A percentile compares a stretch with the other conserved stretches of the same genome.
Conservation (phyloP, 2,888 invertebrate genomes). For the Hipparchia semele region DNA sequence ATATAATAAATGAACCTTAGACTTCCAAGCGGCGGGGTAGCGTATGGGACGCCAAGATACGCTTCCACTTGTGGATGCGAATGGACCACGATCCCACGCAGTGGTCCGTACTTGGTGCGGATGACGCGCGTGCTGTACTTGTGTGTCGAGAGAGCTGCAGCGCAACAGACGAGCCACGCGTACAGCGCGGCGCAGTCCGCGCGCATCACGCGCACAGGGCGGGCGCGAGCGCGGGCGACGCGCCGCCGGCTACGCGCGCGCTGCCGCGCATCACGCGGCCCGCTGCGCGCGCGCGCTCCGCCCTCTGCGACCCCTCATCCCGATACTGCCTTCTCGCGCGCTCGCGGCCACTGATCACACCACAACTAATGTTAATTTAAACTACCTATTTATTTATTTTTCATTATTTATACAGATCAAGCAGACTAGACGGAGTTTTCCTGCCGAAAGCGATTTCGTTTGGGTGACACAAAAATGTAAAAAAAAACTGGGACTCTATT, state of each 20-base stretch:
- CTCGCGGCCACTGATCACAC: slow-evolving; percentile 60
- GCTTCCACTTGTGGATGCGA: slow-evolving; percentile 93
- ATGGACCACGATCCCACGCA: slow-evolving; percentile 93
- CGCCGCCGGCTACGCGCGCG: slow-evolving; percentile 59
- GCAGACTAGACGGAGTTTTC: too few relatives aligned
- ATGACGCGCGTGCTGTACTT: slow-evolving; percentile 93
- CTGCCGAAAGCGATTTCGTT: too few relatives aligned
- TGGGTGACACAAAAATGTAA: too few relatives aligned
- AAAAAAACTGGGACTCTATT: too few relatives aligned
- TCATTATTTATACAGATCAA: too few relatives aligned
- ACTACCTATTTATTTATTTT: neutral
- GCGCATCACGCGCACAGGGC: slow-evolving; percentile 76
- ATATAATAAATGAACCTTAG: slow-evolving; percentile 83
- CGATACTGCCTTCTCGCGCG: slow-evolving; percentile 61
- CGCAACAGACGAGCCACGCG: slow-evolving; percentile 83
- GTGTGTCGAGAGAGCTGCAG: slow-evolving; percentile 84
- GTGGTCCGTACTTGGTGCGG: slow-evolving; percentile 94
- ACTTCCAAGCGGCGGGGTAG: slow-evolving; percentile 94
- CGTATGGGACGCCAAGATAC: slow-evolving; percentile 96
- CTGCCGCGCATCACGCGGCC: slow-evolving; percentile 64
- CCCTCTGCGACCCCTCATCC: slow-evolving; percentile 61
- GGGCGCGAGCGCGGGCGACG: slow-evolving; percentile 54
- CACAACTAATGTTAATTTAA: neutral
- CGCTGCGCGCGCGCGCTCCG: slow-evolving; percentile 55
- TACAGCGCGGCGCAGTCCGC: slow-evolving; percentile 79